Evolutionary conservation across 2,113 vertebrate species (phyloP).

Genomic region (Ailurus styani): DNA sequence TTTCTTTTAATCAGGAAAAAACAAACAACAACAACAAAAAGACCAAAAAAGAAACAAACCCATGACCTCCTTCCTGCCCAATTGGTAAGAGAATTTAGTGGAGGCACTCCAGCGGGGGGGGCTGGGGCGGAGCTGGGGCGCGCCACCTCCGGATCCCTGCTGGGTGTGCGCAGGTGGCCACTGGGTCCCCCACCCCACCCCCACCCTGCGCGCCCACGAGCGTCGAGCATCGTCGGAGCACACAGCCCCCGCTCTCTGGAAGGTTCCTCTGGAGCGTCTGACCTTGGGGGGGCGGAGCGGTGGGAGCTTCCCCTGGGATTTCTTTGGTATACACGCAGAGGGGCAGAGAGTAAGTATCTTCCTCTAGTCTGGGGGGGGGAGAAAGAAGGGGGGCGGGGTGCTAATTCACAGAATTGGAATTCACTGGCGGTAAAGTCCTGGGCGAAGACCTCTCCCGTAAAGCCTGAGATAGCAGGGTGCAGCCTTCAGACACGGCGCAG

Average conservation of each 20-base stretch:
- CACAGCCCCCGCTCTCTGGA: neutral
- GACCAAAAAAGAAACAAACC: constrained; percentile 52
- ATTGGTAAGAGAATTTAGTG: constrained; percentile 76
- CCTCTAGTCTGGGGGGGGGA: constrained; percentile 67
- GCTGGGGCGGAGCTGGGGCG: neutral
- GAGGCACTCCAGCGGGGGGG: constrained; percentile 76
- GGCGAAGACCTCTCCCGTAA: constrained; percentile 97
- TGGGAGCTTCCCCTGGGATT: constrained; percentile 78
- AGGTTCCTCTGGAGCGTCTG: neutral
- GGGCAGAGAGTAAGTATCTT: constrained; percentile 76
- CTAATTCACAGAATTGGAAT: constrained; percentile 99
- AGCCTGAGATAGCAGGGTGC: constrained; percentile 98
- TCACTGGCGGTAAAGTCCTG: constrained; percentile 96
- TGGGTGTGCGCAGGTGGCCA: neutral
- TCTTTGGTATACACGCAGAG: constrained; percentile 89
- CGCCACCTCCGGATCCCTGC: constrained; percentile 35
- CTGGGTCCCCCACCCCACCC: neutral
- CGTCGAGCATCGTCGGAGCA: neutral
- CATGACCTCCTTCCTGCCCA: constrained; percentile 78
- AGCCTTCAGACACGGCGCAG: constrained; percentile 96
- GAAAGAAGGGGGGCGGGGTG: constrained; percentile 2
- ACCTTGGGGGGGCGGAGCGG: neutral
- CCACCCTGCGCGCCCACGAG: neutral
- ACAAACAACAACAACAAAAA: neutral
- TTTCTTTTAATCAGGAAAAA: constrained; percentile 76